Evolutionary conservation across 2,113 vertebrate genomes (phyloP), one percentile per base, ranked within the genome.

Genomic region (Corapipo altera): DNA sequence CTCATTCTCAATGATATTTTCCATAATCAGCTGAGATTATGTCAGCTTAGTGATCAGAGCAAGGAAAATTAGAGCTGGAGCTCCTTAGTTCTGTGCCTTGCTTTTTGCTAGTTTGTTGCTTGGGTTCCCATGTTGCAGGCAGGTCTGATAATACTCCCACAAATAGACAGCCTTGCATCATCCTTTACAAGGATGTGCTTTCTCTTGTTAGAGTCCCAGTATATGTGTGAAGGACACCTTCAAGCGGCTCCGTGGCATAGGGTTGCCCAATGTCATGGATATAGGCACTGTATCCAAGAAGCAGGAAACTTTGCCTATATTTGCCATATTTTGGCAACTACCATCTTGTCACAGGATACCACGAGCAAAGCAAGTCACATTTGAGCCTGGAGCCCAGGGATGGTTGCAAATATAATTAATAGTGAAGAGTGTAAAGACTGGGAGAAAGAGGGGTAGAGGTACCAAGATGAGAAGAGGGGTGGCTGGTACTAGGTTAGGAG

Each of bases 171-270:
- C 32, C 28, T 75, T 69, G 65, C 41, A 32, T 82, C 71, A 79
- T 41, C 28, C 52, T 66, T 88, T 54, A 41, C 12, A 59, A 32
- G 28, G 61, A 69, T 4, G 8, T 57, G 24, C 41, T 70, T 49
- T 76, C 49, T 65, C 27, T 49, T 61, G 6, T 61, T 66, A 55
- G 20, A 71, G 11, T 22, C 20, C 51, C 66, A 73, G 33, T 12
- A 3, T 1, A 6, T 7, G 4, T 24, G 41, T 61, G 58, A 69
- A 76, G 73, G 72, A 46, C 18, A 39, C 5, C 8, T 30, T 33
- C 35, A 43, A 58, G 28, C 30, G 33, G 15, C 9, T 66, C 26
- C 0, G 0, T n/a, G n/a, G 28, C 22, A 39, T 28, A 30, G 8
- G 7, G 20, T 5, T 76, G 22, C 30, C 58, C 33, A 30, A 11